Evolutionary conservation across 2,113 vertebrate genomes (phyloP).

Genomic region (Solea senegalensis): DNA sequence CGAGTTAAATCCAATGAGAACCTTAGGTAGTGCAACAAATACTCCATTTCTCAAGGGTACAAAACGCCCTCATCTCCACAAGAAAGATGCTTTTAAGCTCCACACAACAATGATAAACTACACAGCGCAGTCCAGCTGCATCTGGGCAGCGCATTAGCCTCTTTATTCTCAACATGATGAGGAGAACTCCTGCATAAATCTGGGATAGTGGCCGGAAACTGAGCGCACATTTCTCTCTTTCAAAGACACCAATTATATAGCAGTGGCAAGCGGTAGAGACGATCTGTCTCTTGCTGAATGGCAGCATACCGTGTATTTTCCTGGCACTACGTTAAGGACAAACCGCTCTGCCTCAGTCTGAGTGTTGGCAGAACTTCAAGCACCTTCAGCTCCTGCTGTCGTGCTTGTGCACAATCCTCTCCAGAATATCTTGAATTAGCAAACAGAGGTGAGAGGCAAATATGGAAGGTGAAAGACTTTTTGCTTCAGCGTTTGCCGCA

Average conservation of each 20-base stretch:
- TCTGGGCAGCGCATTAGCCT: slow-evolving; percentile 22
- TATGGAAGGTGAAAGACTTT: not conserved
- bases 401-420: slow-evolving; percentile 11
- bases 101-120: not conserved
- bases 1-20: not conserved
- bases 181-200: slow-evolving; percentile 20
- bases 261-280: slow-evolving; percentile 22
- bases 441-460: not conserved
- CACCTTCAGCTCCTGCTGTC: slow-evolving; percentile 26
- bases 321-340: slow-evolving; percentile 19
- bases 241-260: slow-evolving; percentile 42
- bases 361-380: slow-evolving; percentile 46
- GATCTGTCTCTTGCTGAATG: slow-evolving; percentile 34
- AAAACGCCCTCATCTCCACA: slow-evolving; percentile 12
- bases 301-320: slow-evolving; percentile 11
- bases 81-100: not conserved
- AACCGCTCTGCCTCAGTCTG: slow-evolving; percentile 14
- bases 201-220: slow-evolving; percentile 13
- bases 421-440: slow-evolving; percentile 18
- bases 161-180: slow-evolving; percentile 17
- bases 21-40: slow-evolving; percentile 11
- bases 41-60: slow-evolving; percentile 6
- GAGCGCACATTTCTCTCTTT: slow-evolving; percentile 40
- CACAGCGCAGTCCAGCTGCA: slow-evolving; percentile 10
- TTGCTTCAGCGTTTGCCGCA: not conserved